These are phyloP conservation scores for Formica exsecta DNA, from an alignment of 1,140 invertebrate species.

Conservation along the genomic window DNA sequence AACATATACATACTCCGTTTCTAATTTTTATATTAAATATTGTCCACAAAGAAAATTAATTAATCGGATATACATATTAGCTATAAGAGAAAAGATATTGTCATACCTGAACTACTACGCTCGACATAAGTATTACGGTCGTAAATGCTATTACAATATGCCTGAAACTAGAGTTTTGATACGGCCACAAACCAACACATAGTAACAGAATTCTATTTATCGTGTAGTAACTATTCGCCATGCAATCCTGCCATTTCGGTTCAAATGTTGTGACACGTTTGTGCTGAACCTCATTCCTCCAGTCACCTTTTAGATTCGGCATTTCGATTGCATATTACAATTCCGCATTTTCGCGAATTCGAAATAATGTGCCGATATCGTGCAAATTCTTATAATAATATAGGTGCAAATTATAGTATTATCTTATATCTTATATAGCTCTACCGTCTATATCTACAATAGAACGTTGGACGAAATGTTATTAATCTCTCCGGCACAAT, in stretches of 20 bases:
- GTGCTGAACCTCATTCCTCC: neutral
- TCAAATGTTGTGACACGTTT: neutral
- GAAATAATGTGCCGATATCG: neutral
- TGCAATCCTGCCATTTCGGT: neutral
- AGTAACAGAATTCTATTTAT: conserved; percentile 43
- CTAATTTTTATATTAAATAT: neutral
- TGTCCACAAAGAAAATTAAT: neutral
- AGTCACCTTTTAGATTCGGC: neutral
- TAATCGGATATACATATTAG: neutral
- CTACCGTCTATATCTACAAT: neutral
- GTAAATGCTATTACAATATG: neutral
- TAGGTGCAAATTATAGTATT: neutral
- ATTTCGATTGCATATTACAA: neutral
- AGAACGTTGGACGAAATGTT: neutral
- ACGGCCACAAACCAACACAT: conserved; percentile 50
- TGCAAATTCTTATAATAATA: neutral
- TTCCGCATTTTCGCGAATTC: neutral
- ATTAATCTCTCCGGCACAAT: neutral
- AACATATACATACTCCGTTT: too few species aligned
- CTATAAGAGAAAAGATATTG: neutral
- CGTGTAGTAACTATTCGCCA: conserved; percentile 10
- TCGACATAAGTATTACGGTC: neutral
- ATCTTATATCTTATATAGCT: neutral
- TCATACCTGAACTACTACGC: conserved; percentile 27
- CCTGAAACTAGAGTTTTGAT: conserved; percentile 17